Base-by-base conservation (phyloP, 2,888 invertebrate species). In the Gastracanthus pulcherrimus region DNA sequence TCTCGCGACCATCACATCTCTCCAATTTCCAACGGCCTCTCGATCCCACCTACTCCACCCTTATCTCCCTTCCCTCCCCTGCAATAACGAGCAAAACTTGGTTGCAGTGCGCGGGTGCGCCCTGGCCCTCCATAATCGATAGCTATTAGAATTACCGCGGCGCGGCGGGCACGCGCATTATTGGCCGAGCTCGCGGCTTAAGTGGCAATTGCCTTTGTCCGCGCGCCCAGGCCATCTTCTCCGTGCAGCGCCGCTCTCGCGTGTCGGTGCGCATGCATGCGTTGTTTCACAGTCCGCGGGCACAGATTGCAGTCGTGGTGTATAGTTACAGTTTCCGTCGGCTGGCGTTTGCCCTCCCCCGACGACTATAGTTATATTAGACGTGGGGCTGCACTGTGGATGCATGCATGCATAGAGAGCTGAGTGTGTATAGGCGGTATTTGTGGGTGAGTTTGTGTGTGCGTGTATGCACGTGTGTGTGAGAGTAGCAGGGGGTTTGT, bases 161-260 rank as follows among this genome's bases (percentile, higher is more conserved):
- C 51, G 70, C 70, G n/a, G 70, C 36, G 45, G 36, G 41, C 38
- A 26, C 11, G 38, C 64, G 16, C 76, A 31, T 66, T 69, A 58
- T 76, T 69, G 55, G 19, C 26, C 48, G 13, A 41, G 16, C 13
- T 29, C 7, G 41, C 11, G 64, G 77, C 70, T 77, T 48, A 70
- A 77, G 77, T 71, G 77, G 77, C 70, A 62, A 77, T 77, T 77
- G 77, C 70, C 62, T 77, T 77, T 77, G 77, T 70, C 70, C 55
- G 55, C n/a, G 19, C n/a, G 62, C 9, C 26, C 58, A 26, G 9
- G 6, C 26, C 45, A 45, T 29, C 67, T 67, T 41, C 7, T 34
- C 67, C 29, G 16, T 5, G 13, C 3, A 16, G 26, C 58, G 29
- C 29, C 29, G 58, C n/a, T n/a, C n/a, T n/a, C n/a, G n/a, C n/a